These are phyloP conservation scores for Isurus oxyrinchus DNA, from an alignment of 2,113 vertebrate species.

Conservation along the genomic window DNA sequence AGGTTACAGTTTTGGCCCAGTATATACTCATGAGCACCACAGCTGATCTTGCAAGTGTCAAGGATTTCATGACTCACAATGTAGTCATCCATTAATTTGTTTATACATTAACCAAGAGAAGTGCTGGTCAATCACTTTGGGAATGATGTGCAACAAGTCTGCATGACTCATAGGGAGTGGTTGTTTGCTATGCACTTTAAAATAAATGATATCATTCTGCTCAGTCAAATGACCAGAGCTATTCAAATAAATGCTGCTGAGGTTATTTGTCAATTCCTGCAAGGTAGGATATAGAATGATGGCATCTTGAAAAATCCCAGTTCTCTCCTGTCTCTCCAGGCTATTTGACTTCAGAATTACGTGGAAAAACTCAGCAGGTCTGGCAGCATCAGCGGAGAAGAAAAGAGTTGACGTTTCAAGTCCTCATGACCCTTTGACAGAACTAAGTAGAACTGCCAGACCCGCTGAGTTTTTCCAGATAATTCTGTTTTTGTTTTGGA, in stretches of 20 bases:
- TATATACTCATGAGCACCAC: background rate
- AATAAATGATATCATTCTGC: constrained; percentile 38
- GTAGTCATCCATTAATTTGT: constrained; percentile 18
- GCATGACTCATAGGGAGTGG: constrained; percentile 54
- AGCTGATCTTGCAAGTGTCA: constrained; percentile 45
- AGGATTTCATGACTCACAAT: constrained; percentile 57
- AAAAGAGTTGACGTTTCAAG: no score
- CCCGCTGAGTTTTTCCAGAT: no score
- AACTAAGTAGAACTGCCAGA: no score
- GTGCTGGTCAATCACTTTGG: constrained; percentile 7
- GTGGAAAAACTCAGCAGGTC: no score
- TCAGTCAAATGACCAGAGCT: constrained; percentile 30
- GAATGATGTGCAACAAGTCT: constrained; percentile 42
- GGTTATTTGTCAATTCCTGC: background rate
- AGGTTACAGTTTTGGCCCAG: background rate
- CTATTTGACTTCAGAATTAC: background rate
- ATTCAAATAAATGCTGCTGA: constrained; percentile 27
- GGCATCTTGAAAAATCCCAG: background rate
- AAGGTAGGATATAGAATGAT: background rate
- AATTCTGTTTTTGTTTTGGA: no score
- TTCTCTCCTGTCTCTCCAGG: background rate
- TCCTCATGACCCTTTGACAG: no score
- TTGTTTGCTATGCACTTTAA: constrained; percentile 38
- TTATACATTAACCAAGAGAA: background rate
- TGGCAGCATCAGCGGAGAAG: no score